Percentiles rank a stretch among this genome's conserved stretches.
These are phyloP conservation scores for Malurus cyaneus DNA, from an alignment of 2,113 vertebrate species.

Conservation along the genomic window DNA sequence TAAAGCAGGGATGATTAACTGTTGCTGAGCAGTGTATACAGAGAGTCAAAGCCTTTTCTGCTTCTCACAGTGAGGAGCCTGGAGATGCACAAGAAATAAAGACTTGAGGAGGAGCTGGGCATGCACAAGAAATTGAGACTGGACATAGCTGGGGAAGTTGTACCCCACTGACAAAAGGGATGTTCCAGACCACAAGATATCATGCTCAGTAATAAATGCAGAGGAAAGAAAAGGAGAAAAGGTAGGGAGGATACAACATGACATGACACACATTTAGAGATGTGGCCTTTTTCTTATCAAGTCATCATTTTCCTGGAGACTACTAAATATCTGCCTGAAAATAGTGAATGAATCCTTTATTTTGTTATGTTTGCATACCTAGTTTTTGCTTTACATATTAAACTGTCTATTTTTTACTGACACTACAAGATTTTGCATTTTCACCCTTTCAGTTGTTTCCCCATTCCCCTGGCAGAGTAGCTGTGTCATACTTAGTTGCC, in stretches of 20 bases:
- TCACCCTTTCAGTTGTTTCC: background rate
- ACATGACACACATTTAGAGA: background rate
- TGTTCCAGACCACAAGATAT: background rate
- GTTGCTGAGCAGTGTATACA: background rate
- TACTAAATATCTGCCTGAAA: background rate
- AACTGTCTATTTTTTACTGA: background rate
- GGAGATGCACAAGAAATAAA: background rate
- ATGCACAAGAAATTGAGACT: background rate
- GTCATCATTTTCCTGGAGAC: background rate
- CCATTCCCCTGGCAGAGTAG: background rate
- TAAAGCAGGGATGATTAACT: background rate
- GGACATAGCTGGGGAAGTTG: background rate
- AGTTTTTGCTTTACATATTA: background rate
- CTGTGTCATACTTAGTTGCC: background rate
- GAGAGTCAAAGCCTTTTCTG: background rate
- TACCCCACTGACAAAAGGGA: background rate
- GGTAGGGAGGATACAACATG: background rate
- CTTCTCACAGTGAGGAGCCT: rapidly evolving
- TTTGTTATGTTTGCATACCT: rapidly evolving
- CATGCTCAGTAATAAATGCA: background rate
- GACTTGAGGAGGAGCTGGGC: too few species aligned
- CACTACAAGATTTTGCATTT: background rate
- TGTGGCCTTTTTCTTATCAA: background rate
- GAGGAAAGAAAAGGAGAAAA: background rate
- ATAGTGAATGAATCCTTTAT: background rate